Evolutionary conservation across 2,888 invertebrate genomes (phyloP).

Genomic region (Chrysodeixis includens): DNA sequence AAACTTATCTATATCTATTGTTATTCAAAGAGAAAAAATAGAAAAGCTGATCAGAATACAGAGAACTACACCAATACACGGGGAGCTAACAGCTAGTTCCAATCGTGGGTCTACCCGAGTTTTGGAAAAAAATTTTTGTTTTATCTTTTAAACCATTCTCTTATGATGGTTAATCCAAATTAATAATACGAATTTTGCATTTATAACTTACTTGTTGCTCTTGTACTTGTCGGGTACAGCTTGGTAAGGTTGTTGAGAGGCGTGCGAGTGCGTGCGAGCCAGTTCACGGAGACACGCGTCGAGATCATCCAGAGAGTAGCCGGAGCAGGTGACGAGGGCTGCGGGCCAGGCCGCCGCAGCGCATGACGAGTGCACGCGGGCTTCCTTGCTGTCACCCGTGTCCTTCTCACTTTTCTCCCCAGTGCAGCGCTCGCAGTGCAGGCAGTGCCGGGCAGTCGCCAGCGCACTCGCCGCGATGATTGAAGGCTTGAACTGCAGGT

Average conservation of each 20-base stretch:
- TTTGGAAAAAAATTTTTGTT: too few relatives aligned
- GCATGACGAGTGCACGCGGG: conserved; percentile 55
- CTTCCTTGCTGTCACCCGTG: conserved; percentile 31
- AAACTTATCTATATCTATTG: too few relatives aligned
- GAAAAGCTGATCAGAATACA: too few relatives aligned
- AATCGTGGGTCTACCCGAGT: too few relatives aligned
- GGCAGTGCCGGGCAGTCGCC: conserved; percentile 94
- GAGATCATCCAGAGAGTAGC: conserved; percentile 91
- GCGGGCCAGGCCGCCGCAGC: conserved; percentile 90
- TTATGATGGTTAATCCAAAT: too few relatives aligned
- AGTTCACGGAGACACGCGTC: conserved; percentile 91
- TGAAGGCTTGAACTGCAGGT: conserved; percentile 94
- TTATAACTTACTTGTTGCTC: conserved; percentile 90
- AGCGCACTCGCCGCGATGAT: conserved; percentile 94
- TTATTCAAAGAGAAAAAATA: too few relatives aligned
- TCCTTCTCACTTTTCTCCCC: conserved; percentile 37
- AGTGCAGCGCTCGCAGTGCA: conserved; percentile 81
- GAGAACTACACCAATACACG: too few relatives aligned
- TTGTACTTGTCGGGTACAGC: conserved; percentile 97
- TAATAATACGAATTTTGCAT: too few relatives aligned
- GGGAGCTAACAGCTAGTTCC: too few relatives aligned
- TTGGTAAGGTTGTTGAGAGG: conserved; percentile 92
- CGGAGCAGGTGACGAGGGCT: conserved; percentile 90
- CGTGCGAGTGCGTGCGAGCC: conserved; percentile 91
- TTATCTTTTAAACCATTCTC: too few relatives aligned